These are phyloP conservation scores for Pempheris klunzingeri DNA, from an alignment of 2,797 vertebrate genomes.

Conservation along the genomic window DNA sequence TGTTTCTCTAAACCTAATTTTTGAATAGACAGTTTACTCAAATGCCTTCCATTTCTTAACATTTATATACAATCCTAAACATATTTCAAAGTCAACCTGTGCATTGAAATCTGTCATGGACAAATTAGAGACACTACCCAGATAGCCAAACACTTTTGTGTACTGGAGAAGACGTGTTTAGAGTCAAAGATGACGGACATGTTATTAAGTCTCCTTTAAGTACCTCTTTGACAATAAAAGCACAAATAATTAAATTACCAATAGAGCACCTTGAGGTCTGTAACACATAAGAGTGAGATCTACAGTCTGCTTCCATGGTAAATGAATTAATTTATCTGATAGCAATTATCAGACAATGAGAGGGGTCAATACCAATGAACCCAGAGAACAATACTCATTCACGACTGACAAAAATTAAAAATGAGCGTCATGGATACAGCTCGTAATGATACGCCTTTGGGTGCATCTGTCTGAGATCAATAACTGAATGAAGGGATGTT, in stretches of 20 bases:
- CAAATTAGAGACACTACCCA: no score
- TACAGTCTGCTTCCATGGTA: background rate
- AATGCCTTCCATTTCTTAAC: background rate
- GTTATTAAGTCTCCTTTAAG: conserved; percentile 16
- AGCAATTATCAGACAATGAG: conserved; percentile 33
- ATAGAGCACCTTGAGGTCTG: conserved; percentile 1
- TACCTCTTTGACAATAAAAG: background rate
- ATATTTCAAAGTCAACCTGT: background rate
- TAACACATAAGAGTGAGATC: conserved; percentile 21
- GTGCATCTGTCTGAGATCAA: conserved; percentile 39
- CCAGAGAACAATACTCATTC: conserved; percentile 22
- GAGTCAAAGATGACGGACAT: conserved; percentile 2
- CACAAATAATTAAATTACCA: conserved; percentile 32
- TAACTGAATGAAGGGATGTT: conserved; percentile 30
- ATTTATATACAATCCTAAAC: no score
- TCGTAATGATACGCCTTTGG: conserved; percentile 35
- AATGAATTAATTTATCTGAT: conserved; percentile 26
- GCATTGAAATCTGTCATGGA: no score
- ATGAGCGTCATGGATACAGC: conserved; percentile 2
- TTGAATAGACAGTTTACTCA: background rate
- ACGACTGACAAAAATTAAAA: conserved; percentile 33
- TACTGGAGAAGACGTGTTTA: background rate
- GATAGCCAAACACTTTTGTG: no score
- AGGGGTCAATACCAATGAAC: conserved; percentile 33
- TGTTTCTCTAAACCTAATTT: background rate